Percentiles rank a stretch among this genome's conserved stretches.
phyloP scores from a whole-genome alignment of 1,140 invertebrate species.

The Drosophila persimilis region DNA sequence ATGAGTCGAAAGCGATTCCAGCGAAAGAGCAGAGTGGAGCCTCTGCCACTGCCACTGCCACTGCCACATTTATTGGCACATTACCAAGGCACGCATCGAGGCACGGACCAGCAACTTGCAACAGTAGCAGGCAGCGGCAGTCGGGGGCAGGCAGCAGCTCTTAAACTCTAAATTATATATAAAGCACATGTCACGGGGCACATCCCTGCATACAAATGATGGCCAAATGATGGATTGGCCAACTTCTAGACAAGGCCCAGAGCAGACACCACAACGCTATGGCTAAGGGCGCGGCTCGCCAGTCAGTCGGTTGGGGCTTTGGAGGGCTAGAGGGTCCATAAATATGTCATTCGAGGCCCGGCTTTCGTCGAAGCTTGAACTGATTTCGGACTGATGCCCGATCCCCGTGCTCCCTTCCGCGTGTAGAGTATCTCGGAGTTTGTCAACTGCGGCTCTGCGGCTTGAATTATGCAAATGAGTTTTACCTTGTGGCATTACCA shows the following conservation, averaged over 20 bases:
- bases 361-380: too few species aligned
- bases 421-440: background rate
- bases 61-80: conserved; percentile 47
- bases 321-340: conserved; percentile 6
- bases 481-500: conserved; percentile 3
- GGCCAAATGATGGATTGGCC: conserved; percentile 46
- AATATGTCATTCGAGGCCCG: conserved; percentile 5
- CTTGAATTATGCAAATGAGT: conserved; percentile 59
- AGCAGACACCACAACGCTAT: conserved; percentile 24
- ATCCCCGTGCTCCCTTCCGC: too few species aligned
- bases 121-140: conserved; percentile 60
- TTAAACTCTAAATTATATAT: conserved; percentile 80
- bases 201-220: conserved; percentile 77
- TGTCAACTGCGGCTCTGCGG: background rate
- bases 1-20: conserved; percentile 70
- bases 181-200: conserved; percentile 79
- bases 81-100: conserved; percentile 59
- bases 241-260: conserved; percentile 72
- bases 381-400: too few species aligned
- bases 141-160: conserved; percentile 10
- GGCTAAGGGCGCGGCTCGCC: conserved; percentile 57
- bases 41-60: background rate
- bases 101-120: conserved; percentile 47
- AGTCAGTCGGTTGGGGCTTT: conserved; percentile 4
- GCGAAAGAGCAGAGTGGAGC: conserved; percentile 40